A percentile compares a stretch with the other conserved stretches of the same genome.
These are phyloP conservation scores for Gambelia wislizenii DNA, from an alignment of 2,797 vertebrate genomes.

Conservation along the genomic window DNA sequence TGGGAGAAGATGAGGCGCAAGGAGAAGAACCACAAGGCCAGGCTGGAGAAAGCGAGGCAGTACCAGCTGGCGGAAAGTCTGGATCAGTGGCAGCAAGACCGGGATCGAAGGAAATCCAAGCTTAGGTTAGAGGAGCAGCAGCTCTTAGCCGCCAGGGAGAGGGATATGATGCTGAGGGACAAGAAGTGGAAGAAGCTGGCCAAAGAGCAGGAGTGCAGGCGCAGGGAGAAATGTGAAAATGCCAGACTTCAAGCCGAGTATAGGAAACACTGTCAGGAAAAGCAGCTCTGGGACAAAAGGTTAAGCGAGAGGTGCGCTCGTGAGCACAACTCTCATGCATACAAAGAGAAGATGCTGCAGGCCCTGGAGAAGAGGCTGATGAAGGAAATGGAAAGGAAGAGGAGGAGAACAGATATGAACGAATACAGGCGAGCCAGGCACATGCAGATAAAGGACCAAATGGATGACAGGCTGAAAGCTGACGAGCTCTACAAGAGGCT, in stretches of 20 bases:
- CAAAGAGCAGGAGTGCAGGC: slow-evolving; percentile 27
- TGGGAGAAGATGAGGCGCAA: slow-evolving; percentile 5
- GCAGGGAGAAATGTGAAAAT: slow-evolving; percentile 37
- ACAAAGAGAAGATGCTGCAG: slow-evolving; percentile 20
- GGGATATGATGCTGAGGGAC: neutral
- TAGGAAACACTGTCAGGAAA: slow-evolving; percentile 35
- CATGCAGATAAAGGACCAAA: slow-evolving; percentile 17
- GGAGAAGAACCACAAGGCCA: slow-evolving; percentile 26
- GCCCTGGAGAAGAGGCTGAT: slow-evolving; percentile 43
- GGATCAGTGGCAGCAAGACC: slow-evolving; percentile 6
- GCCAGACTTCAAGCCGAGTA: slow-evolving; percentile 29
- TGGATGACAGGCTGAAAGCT: slow-evolving; percentile 47
- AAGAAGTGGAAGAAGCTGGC: slow-evolving; percentile 5
- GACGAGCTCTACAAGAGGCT: slow-evolving; percentile 47
- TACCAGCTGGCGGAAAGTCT: neutral
- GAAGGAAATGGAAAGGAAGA: slow-evolving; percentile 46
- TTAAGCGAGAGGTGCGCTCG: slow-evolving; percentile 1
- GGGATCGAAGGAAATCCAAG: slow-evolving; percentile 15
- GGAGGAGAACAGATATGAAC: slow-evolving; percentile 23
- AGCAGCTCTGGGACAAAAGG: slow-evolving; percentile 37
- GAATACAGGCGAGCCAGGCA: slow-evolving; percentile 21
- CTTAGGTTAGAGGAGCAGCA: neutral
- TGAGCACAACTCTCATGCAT: slow-evolving; percentile 17
- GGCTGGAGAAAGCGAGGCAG: neutral
- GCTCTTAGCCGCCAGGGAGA: slow-evolving; percentile 16